These are phyloP conservation scores for Ips nitidus DNA, from an alignment of 1,140 invertebrate species.

Conservation along the genomic window DNA sequence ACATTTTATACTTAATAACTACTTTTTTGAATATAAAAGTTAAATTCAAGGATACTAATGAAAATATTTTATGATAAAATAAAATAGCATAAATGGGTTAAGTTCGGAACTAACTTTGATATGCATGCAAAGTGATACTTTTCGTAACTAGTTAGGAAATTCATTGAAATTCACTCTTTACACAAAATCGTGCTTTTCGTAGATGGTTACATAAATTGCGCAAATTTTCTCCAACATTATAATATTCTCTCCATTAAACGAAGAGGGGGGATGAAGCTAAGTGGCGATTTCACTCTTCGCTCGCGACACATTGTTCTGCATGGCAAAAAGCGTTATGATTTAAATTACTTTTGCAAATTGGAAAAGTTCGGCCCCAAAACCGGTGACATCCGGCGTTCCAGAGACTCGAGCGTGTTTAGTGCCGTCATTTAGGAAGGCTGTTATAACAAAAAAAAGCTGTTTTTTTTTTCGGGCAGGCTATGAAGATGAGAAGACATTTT, in stretches of 20 bases:
- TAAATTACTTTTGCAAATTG: slow-evolving; percentile 17
- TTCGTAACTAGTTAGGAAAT: no score
- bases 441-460: neutral
- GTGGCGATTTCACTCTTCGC: slow-evolving; percentile 13
- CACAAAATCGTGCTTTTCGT: no score
- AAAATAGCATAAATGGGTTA: no score
- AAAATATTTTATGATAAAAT: no score
- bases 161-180: no score
- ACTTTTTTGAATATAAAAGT: no score
- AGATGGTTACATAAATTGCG: neutral
- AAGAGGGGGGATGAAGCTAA: neutral
- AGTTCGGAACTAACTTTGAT: no score
- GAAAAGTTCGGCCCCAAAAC: slow-evolving; percentile 1
- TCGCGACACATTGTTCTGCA: slow-evolving; percentile 14
- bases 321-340: slow-evolving; percentile 13
- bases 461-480: neutral
- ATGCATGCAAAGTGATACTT: no score
- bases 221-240: neutral
- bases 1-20: no score
- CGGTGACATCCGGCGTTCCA: neutral
- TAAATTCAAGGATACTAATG: no score
- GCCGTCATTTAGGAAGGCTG: neutral
- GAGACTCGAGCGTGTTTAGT: neutral
- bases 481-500: no score
- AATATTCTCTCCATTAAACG: slow-evolving; percentile 5